Evolutionary conservation across 2,888 invertebrate species (phyloP).

Genomic region (Limenitis camilla): DNA sequence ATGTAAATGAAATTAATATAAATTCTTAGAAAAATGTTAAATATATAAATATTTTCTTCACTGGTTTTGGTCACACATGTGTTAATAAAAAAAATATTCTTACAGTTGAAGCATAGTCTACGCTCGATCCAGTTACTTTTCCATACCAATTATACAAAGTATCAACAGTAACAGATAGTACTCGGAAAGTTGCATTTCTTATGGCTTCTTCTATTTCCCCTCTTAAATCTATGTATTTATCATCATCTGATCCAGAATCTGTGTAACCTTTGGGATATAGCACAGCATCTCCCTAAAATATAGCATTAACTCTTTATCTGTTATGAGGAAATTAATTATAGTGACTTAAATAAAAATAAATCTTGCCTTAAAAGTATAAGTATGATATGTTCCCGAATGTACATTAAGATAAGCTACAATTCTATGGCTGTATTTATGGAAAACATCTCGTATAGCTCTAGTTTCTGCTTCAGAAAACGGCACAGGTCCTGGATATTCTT

Average conservation of each 20-base stretch:
- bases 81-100: neutral
- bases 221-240: conserved; percentile 53
- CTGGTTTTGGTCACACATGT: no score
- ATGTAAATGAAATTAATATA: no score
- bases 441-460: conserved; percentile 42
- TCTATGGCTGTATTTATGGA: conserved; percentile 52
- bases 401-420: conserved; percentile 54
- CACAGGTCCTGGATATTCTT: conserved; percentile 43
- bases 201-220: conserved; percentile 56
- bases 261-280: conserved; percentile 55
- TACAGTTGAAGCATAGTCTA: conserved; percentile 59
- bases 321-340: no score
- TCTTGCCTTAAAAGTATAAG: conserved; percentile 36
- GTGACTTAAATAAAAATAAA: neutral
- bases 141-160: conserved; percentile 56
- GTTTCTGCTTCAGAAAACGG: conserved; percentile 58
- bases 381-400: conserved; percentile 38
- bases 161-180: conserved; percentile 41
- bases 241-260: conserved; percentile 43
- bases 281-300: conserved; percentile 56
- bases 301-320: no score
- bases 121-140: conserved; percentile 46
- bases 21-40: no score
- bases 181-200: conserved; percentile 50
- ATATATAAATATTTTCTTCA: no score